These are phyloP conservation scores for Eulithis prunata DNA, from an alignment of 2,888 invertebrate species.

Conservation along the genomic window DNA sequence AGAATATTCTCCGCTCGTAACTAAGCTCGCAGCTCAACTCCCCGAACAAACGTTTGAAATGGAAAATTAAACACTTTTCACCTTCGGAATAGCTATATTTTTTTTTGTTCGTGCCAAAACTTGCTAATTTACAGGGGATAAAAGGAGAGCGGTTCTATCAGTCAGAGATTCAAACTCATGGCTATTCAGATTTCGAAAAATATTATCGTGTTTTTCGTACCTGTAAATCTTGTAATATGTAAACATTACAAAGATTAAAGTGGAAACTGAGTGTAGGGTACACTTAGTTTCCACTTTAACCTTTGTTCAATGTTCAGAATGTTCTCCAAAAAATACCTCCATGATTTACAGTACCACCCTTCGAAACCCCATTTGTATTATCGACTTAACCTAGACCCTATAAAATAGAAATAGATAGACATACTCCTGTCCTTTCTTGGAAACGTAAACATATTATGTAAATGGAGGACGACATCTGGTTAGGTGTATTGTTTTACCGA, in stretches of 20 bases:
- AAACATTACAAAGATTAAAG: neutral
- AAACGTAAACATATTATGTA: conserved; percentile 43
- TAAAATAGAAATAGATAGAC: conserved; percentile 7
- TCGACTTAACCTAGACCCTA: conserved; percentile 33
- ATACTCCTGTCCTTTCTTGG: conserved; percentile 8
- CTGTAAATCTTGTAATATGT: no score
- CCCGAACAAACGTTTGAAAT: conserved; percentile 6
- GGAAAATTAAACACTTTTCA: conserved; percentile 10
- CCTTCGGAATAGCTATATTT: neutral
- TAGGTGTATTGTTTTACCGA: conserved; percentile 43
- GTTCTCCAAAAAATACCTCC: neutral
- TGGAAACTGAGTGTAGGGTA: neutral
- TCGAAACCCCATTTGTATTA: conserved; percentile 38
- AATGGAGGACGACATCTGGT: conserved; percentile 43
- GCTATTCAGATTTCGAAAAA: no score
- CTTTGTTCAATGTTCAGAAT: neutral
- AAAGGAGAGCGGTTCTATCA: no score
- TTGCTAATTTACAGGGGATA: neutral
- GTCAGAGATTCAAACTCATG: no score
- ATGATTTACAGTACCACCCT: conserved; percentile 33
- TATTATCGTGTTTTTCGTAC: no score
- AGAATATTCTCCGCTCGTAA: no score
- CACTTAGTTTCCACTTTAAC: no score
- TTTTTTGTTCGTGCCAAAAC: neutral
- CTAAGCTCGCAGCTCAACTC: conserved; percentile 2